These are phyloP conservation scores for Batillaria attramentaria DNA, from an alignment of 1,140 invertebrate genomes.

Conservation along the genomic window DNA sequence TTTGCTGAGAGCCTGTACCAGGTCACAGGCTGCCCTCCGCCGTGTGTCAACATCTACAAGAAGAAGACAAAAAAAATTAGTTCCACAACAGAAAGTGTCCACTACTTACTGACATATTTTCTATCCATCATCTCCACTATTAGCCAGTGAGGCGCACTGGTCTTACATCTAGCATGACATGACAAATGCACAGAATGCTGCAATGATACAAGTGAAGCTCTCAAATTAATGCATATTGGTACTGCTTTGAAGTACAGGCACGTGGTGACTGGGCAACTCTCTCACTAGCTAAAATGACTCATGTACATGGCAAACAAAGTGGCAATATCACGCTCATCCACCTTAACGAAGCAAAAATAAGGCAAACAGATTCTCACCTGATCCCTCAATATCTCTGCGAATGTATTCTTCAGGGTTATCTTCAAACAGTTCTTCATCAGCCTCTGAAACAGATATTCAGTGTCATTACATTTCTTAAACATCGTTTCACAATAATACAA, in stretches of 20 bases:
- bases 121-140: too few relatives aligned
- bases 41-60: slow-evolving; percentile 92
- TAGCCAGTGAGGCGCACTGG: too few relatives aligned
- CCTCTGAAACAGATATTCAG: slow-evolving; percentile 75
- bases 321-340: neutral
- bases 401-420: slow-evolving; percentile 99
- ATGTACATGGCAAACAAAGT: neutral
- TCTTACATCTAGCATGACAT: too few relatives aligned
- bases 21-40: slow-evolving; percentile 94
- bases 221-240: too few relatives aligned
- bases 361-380: slow-evolving; percentile 70
- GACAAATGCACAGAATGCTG: too few relatives aligned
- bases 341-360: neutral
- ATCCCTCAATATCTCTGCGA: slow-evolving; percentile 96
- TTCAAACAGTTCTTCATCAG: slow-evolving; percentile 96
- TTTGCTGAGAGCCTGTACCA: slow-evolving; percentile 90
- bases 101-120: too few relatives aligned
- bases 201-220: too few relatives aligned
- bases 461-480: neutral
- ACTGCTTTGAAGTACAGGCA: too few relatives aligned
- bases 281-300: neutral
- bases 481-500: neutral
- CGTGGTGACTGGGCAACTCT: too few relatives aligned
- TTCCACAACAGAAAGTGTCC: too few relatives aligned
- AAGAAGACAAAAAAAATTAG: neutral